These are phyloP conservation scores for Octodon degus DNA, from an alignment of 2,113 vertebrate genomes.

Conservation along the genomic window DNA sequence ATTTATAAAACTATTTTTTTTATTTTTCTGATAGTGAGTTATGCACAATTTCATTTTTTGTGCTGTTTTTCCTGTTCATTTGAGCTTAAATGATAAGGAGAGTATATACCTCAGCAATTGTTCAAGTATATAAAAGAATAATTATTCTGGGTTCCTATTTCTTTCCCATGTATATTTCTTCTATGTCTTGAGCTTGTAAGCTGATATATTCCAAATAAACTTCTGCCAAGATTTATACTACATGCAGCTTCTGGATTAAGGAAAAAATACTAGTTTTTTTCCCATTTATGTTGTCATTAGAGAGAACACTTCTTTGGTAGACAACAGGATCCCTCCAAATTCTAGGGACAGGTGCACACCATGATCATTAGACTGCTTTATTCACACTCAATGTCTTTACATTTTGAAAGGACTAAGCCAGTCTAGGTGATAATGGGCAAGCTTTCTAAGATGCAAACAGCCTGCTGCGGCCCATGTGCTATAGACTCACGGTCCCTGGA, in stretches of 20 bases:
- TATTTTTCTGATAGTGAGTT: neutral
- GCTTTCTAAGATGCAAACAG: neutral
- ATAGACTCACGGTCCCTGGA: neutral
- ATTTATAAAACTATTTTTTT: neutral
- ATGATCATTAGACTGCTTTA: neutral
- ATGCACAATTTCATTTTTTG: neutral
- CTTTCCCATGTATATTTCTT: neutral
- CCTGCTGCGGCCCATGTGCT: neutral
- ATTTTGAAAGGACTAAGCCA: neutral
- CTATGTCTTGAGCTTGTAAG: neutral
- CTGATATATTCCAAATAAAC: neutral
- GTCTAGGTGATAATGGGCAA: neutral
- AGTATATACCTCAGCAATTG: neutral
- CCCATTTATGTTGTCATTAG: neutral
- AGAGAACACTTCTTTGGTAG: neutral
- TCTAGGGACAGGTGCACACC: neutral
- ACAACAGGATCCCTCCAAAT: neutral
- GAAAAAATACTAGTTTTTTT: neutral
- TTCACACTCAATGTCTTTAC: neutral
- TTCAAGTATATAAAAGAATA: neutral
- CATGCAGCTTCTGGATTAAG: neutral
- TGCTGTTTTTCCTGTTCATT: neutral
- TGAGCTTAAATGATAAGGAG: neutral
- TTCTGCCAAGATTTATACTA: neutral
- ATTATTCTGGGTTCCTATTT: neutral